Percentiles rank a stretch among this genome's conserved stretches.
Conservation (phyloP, 1,140 invertebrate genomes). For the Aphidius gifuensis region DNA sequence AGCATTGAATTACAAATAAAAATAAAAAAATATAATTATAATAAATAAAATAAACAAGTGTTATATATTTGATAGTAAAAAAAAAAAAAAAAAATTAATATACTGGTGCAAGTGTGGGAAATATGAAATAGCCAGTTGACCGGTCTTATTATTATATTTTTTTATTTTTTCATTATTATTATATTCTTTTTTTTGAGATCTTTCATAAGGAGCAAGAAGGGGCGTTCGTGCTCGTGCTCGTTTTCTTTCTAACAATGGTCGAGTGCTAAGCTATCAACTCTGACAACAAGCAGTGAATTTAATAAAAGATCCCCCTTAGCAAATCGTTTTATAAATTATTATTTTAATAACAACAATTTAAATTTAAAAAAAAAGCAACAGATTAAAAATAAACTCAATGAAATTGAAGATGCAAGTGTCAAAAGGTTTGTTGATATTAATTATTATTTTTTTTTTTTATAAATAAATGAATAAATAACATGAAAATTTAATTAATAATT, state of each 20-base stretch:
- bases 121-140: slow-evolving; percentile 25
- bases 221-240: slow-evolving; percentile 32
- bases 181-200: no score
- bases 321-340: no score
- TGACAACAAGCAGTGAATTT: not conserved
- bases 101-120: not conserved
- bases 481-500: no score
- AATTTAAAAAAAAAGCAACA: not conserved
- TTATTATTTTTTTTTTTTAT: no score
- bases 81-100: not conserved
- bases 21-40: no score
- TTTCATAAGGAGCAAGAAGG: slow-evolving; percentile 19
- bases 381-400: not conserved
- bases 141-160: slow-evolving; percentile 21
- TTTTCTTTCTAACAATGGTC: slow-evolving; percentile 35
- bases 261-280: slow-evolving; percentile 36
- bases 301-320: not conserved
- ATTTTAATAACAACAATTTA: no score
- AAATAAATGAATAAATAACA: no score
- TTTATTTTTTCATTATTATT: no score
- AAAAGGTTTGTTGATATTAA: no score
- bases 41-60: no score
- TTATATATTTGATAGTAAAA: slow-evolving; percentile 1
- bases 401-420: not conserved
- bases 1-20: no score